Conservation (phyloP, 2,113 vertebrate species). For the Glareola pratincola region DNA sequence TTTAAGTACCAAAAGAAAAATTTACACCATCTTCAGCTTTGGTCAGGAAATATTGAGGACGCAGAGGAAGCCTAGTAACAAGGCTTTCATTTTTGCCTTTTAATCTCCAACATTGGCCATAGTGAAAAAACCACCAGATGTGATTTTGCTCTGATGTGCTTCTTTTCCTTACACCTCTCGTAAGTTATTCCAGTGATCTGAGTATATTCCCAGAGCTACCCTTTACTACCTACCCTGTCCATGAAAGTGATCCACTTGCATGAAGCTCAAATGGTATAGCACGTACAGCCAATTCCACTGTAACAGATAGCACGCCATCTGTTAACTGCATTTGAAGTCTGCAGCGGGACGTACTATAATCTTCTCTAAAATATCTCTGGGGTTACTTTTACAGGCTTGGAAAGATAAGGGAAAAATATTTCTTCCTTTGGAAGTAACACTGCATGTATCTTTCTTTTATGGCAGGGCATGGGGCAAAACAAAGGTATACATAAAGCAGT, state of each 20-base stretch:
- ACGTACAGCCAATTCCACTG: not conserved
- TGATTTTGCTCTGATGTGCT: not conserved
- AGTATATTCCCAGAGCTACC: not conserved
- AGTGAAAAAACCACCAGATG: not conserved
- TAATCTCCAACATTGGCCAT: not conserved
- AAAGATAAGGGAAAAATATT: constrained; percentile 37
- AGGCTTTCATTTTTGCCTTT: not conserved
- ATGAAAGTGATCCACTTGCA: not conserved
- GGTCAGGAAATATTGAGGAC: not conserved
- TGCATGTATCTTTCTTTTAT: not conserved
- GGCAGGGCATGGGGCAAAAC: not conserved
- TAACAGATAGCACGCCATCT: constrained; percentile 8
- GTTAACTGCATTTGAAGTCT: constrained; percentile 6
- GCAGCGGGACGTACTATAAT: not conserved
- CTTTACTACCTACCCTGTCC: not conserved
- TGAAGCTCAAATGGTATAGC: not conserved
- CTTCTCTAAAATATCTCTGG: not conserved
- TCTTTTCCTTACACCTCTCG: not conserved
- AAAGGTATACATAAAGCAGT: not conserved
- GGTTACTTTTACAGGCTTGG: not conserved
- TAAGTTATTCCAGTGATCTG: not conserved
- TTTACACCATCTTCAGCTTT: not conserved
- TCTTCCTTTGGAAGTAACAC: constrained; percentile 35
- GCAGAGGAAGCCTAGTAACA: not conserved
- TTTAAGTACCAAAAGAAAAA: not conserved